Conservation (phyloP, 2,888 invertebrate genomes). For the Drosophila kambysellisi region DNA sequence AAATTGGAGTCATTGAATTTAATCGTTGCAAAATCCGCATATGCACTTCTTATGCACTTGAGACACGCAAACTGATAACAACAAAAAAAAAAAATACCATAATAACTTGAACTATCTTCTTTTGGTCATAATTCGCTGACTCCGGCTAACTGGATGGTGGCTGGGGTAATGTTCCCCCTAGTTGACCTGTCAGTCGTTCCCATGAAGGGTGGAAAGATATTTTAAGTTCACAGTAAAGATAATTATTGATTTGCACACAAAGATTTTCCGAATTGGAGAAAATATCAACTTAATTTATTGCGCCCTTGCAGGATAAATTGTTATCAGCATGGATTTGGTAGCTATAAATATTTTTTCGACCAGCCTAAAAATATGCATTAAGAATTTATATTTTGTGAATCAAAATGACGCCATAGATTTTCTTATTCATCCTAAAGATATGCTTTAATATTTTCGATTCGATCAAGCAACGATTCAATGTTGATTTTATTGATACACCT, state of each 20-base stretch:
- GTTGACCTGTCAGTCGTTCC: conserved; percentile 22
- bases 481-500: background rate
- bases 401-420: background rate
- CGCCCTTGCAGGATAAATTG: background rate
- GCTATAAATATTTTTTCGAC: too few species aligned
- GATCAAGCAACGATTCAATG: fast-evolving
- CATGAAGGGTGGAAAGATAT: background rate
- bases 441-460: background rate
- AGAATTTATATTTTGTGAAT: background rate
- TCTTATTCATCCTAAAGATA: background rate
- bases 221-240: background rate
- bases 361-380: background rate
- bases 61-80: conserved; percentile 64
- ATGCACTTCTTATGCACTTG: conserved; percentile 63
- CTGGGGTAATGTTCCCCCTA: background rate
- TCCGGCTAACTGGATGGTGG: conserved; percentile 14
- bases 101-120: conserved; percentile 34
- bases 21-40: conserved; percentile 73
- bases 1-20: conserved; percentile 82
- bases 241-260: background rate
- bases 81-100: background rate
- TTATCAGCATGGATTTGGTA: background rate
- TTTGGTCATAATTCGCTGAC: conserved; percentile 70
- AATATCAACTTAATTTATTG: background rate
- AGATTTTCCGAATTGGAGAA: background rate